These are phyloP conservation scores for Pipistrellus pygmaeus DNA, from an alignment of 2,797 vertebrate species.

Conservation along the genomic window DNA sequence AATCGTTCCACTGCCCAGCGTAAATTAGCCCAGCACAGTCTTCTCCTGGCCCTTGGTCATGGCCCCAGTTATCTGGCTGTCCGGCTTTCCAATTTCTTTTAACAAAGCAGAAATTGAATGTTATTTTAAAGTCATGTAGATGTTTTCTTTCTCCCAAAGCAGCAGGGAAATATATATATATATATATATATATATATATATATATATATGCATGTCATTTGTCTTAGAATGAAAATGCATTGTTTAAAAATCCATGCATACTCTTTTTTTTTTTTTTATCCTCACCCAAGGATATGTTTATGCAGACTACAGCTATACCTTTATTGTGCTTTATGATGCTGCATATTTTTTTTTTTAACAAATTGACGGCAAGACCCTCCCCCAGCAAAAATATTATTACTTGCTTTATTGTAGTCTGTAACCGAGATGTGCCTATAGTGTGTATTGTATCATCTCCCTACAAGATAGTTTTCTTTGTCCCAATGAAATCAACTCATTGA, in stretches of 20 bases:
- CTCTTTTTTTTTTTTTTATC: neutral
- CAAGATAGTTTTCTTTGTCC: constrained; percentile 5
- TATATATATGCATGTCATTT: constrained; percentile 58
- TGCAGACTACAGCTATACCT: constrained; percentile 57
- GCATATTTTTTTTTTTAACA: neutral
- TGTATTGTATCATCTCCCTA: constrained; percentile 17
- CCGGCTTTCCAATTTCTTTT: constrained; percentile 95
- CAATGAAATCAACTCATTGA: neutral
- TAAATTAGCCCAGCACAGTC: constrained; percentile 94
- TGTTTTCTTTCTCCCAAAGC: constrained; percentile 50
- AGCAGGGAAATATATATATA: constrained; percentile 19
- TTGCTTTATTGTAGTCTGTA: neutral
- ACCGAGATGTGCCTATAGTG: neutral
- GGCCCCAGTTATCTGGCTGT: constrained; percentile 96
- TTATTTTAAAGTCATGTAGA: constrained; percentile 75
- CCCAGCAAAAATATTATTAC: neutral
- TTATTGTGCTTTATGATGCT: neutral
- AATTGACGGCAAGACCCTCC: neutral
- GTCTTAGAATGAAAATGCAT: constrained; percentile 79
- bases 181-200: too few species aligned
- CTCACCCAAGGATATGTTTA: neutral
- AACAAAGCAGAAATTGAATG: constrained; percentile 84
- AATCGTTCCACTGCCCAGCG: constrained; percentile 96
- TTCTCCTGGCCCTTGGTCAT: constrained; percentile 91
- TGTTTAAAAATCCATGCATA: constrained; percentile 79